Percentiles rank a stretch among this genome's conserved stretches.
These are phyloP conservation scores for Phortica okadai DNA, from an alignment of 2,888 invertebrate species.

Conservation along the genomic window DNA sequence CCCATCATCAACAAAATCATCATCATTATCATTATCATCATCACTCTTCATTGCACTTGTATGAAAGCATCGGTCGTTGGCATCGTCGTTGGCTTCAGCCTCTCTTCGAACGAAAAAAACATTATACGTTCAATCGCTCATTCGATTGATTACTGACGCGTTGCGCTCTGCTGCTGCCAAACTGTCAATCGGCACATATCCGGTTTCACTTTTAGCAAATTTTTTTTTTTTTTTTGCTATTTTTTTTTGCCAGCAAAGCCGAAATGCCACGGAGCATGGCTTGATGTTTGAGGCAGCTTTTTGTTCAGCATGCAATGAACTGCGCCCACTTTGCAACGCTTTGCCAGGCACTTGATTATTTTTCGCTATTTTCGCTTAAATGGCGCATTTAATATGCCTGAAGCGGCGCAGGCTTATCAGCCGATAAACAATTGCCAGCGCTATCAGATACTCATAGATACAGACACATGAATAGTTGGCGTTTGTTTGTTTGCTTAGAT, in stretches of 20 bases:
- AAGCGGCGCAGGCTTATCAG: neutral
- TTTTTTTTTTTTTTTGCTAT: neutral
- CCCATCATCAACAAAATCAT: too few species aligned
- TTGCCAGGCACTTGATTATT: neutral
- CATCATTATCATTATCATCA: neutral
- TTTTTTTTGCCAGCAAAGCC: neutral
- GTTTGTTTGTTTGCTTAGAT: too few species aligned
- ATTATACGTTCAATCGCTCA: neutral
- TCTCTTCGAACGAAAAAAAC: neutral
- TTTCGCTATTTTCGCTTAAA: neutral
- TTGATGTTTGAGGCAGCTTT: neutral
- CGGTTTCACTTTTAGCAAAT: slow-evolving; percentile 67
- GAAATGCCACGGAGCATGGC: neutral
- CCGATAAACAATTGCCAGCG: neutral
- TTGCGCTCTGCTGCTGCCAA: slow-evolving; percentile 7
- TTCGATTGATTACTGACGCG: slow-evolving; percentile 18
- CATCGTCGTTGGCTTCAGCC: neutral
- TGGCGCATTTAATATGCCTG: neutral
- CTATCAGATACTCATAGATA: neutral
- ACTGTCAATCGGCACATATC: slow-evolving; percentile 66
- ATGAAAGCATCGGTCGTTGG: neutral
- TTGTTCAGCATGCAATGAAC: neutral
- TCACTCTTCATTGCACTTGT: neutral
- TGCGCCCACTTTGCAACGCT: neutral
- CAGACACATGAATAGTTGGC: neutral